Base-by-base conservation (phyloP, 2,797 vertebrate species). In the Knipowitschia caucasica region DNA sequence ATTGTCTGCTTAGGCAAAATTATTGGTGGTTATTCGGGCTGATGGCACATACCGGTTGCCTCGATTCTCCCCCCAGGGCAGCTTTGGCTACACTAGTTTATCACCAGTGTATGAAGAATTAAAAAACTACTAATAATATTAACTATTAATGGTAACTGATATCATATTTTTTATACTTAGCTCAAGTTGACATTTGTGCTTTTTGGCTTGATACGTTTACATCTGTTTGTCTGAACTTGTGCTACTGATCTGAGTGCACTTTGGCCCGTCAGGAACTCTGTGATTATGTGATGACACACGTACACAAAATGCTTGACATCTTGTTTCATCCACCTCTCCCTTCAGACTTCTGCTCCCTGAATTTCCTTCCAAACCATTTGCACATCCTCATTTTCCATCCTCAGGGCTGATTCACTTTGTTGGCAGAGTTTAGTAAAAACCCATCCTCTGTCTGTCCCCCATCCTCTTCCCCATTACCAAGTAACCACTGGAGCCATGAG, bases 401-500 rank as follows among this genome's bases (percentile, higher is more conserved):
- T 46, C 44, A 49, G n/a, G 25, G 12, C 43, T 4, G 24, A 45
- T 36, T 69, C 12, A 47, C 23, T 59, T 39, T 46, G 55, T 29
- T 75, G 69, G 69, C 71, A 51, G 26, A 30, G 14, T 14, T 26
- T 17, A 18, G 29, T 47, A 29, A 59, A n/a, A 77, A 65, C 45
- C 61, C 64, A 59, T 35, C 66, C 56, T 51, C 21, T 47, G 67
- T 59, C 73, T 61, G 50, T 56, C 53, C 45, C 34, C 14, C 39
- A 23, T 27, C 59, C 54, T 54, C 23, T 2, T 56, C 24, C 67
- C 58, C 45, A 58, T 56, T 63, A 11, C 21, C 8, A 29, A 50
- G 60, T 50, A 72, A 63, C 64, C 57, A 26, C 59, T 70, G 69
- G 60, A 67, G 62, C 67, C 46, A 21, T 44, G 5, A n/a, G 24